phyloP scores from a whole-genome alignment of 2,797 vertebrate genomes.

The Danio choprae region DNA sequence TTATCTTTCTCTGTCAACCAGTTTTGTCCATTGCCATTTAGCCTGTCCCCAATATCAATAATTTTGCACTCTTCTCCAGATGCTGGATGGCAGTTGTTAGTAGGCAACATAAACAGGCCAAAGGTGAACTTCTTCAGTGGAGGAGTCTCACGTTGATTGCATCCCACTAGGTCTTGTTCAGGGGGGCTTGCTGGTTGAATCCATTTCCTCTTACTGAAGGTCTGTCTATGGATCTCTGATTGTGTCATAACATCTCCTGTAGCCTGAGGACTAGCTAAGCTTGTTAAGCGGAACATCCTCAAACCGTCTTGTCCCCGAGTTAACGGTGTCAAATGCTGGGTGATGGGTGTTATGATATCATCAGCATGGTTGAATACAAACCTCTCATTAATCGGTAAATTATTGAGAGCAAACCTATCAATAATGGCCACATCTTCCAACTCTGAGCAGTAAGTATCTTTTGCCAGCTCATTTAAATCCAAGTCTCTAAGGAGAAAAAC shows the following conservation, averaged over 20 bases:
- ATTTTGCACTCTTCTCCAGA: conserved; percentile 1
- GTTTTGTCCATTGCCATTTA: neutral
- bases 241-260: conserved; percentile 13
- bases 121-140: conserved; percentile 21
- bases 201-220: conserved; percentile 34
- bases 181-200: neutral
- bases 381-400: neutral
- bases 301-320: conserved; percentile 34
- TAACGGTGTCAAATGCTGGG: neutral
- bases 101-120: neutral
- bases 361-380: neutral
- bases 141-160: conserved; percentile 7
- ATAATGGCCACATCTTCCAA: neutral
- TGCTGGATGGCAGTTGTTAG: neutral
- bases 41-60: neutral
- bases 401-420: neutral
- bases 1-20: neutral
- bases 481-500: neutral
- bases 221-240: conserved; percentile 22
- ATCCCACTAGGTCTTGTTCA: conserved; percentile 24
- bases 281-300: neutral
- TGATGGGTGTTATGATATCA: conserved; percentile 18
- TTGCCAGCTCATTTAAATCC: neutral
- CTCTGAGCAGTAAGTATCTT: neutral
- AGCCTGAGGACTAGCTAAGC: conserved; percentile 22